Evolutionary conservation across 2,113 vertebrate species (phyloP), one percentile per base, ranked within the genome.

Genomic region (Eleginops maclovinus): DNA sequence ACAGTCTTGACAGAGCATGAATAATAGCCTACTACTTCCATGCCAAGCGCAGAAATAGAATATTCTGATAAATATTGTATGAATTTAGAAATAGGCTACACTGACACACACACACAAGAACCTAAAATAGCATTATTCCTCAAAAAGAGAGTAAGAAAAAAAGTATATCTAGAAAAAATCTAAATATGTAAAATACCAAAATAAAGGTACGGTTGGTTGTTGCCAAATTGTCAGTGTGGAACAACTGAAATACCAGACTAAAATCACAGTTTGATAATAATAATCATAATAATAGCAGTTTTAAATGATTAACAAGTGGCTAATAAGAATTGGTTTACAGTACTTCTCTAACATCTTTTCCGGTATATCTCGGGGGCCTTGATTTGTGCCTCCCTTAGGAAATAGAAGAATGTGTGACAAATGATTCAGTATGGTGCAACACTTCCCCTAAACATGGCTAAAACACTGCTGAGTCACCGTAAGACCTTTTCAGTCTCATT

Each of bases 391-490:
- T 68, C 50, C 68, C 44, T 16, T 26, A 46, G 47, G 76, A 53
- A 28, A 65, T 15, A 17, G 4, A 61, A 8, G 64, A 70, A 75
- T 83, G 81, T 46, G 41, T 46, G 24, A 40, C 26, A 55, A 66
- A 74, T 10, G 22, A 24, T 72, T 72, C 46, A 28, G 3, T 56
- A 9, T 66, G 24, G 40, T 40, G 14, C 44, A 22, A 19, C 28
- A 24, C 56, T 40, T 40, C n/a, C 12, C 43, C 6, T 21, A 24
- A 24, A 51, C 15, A 41, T 14, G 60, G 13, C 43, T 15, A n/a
- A 58, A 21, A n/a, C 9, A 21, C 17, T 0, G 1, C 21, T 19
- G 2, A 16, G 36, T 17, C 36, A 9, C 15, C 19, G 9, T 19
- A 9, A 17, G 28, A 36, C 7, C 21, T 17, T 17, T 24, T 66